Percentiles rank a stretch among this genome's conserved stretches.
phyloP scores from a whole-genome alignment of 2,888 invertebrate genomes.

The Sphaerophoria taeniata region DNA sequence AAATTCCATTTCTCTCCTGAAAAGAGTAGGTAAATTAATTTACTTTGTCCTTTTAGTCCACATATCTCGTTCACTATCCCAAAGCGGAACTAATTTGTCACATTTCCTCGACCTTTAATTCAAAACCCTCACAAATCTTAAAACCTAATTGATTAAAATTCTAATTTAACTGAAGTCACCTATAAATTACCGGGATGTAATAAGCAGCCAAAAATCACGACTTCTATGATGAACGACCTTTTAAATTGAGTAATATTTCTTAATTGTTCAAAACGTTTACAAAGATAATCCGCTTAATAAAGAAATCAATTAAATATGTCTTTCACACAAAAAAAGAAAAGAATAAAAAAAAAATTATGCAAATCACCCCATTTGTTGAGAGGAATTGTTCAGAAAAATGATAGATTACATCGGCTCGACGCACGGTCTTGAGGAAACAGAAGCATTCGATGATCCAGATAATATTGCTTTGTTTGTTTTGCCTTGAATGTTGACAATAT shows the following conservation, averaged over 20 bases:
- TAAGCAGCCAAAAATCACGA: neutral
- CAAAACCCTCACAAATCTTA: too few species aligned
- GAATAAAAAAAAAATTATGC: constrained; percentile 2
- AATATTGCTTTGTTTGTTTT: neutral
- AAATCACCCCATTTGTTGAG: constrained; percentile 19
- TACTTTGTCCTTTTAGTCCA: too few species aligned
- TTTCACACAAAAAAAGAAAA: too few species aligned
- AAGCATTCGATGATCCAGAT: constrained; percentile 19
- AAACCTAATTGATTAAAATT: too few species aligned
- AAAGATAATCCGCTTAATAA: constrained; percentile 6
- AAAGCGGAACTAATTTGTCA: too few species aligned
- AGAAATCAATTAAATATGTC: constrained; percentile 12
- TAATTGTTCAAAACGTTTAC: neutral
- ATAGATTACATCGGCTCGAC: constrained; percentile 11
- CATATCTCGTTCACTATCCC: too few species aligned
- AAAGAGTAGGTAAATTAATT: too few species aligned
- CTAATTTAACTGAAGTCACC: too few species aligned
- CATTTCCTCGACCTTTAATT: too few species aligned
- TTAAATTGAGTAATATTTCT: neutral
- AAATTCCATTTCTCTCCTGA: too few species aligned
- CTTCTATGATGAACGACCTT: constrained; percentile 22
- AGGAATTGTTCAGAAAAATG: constrained; percentile 2
- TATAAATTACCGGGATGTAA: too few species aligned
- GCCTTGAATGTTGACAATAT: constrained; percentile 25
- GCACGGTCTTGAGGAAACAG: neutral